phyloP scores from a whole-genome alignment of 53 echinoderm and acorn worm species.

The Echinometra lucunter region DNA sequence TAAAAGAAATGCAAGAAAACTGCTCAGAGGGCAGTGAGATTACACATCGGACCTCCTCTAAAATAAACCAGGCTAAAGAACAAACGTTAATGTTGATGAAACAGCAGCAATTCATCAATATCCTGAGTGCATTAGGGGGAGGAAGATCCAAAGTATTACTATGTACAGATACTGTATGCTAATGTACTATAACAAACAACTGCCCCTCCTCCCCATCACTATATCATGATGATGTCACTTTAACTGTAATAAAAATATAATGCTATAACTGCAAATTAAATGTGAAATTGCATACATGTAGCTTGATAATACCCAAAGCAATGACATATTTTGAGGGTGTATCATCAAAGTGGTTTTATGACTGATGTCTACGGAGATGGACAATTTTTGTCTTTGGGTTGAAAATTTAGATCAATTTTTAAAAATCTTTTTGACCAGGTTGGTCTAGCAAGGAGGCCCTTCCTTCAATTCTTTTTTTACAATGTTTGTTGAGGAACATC shows the following conservation, averaged over 20 bases:
- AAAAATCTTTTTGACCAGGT: neutral
- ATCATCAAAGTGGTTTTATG: too few species aligned
- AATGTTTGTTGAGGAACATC: neutral
- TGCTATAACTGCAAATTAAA: neutral
- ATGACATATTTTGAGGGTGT: neutral
- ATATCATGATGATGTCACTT: too few species aligned
- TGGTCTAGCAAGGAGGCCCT: neutral
- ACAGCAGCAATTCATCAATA: neutral
- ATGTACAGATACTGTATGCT: too few species aligned
- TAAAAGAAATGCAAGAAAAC: neutral
- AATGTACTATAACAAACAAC: too few species aligned
- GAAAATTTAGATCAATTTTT: neutral
- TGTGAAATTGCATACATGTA: neutral
- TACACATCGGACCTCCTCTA: conserved; percentile 13
- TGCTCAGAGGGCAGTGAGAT: neutral
- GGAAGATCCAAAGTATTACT: neutral
- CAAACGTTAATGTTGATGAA: neutral
- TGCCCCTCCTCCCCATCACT: too few species aligned
- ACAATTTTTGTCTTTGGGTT: too few species aligned
- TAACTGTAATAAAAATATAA: neutral
- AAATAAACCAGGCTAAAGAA: neutral
- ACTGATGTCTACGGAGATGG: too few species aligned
- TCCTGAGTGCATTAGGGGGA: neutral
- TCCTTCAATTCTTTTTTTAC: neutral
- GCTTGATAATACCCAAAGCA: neutral